A percentile compares a stretch with the other conserved stretches of the same genome.
These are phyloP conservation scores for Acropora tenuis DNA, from an alignment of 64 coral and sea anemone genomes.

Conservation along the genomic window DNA sequence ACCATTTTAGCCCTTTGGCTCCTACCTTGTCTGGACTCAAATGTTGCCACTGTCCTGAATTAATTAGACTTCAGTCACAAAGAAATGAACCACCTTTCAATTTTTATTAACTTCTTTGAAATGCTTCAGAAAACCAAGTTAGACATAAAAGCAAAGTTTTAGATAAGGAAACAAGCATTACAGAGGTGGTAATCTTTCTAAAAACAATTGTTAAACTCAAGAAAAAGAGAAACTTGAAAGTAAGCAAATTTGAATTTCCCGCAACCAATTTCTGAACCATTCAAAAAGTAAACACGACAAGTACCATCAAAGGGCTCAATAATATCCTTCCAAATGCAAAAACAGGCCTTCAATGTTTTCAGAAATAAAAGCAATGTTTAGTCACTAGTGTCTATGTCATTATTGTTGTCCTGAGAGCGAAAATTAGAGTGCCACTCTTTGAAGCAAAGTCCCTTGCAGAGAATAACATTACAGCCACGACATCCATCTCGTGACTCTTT, in stretches of 20 bases:
- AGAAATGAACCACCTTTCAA: neutral
- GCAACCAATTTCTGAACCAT: neutral
- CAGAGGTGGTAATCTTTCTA: neutral
- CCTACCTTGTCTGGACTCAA: neutral
- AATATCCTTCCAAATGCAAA: neutral
- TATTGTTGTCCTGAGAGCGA: neutral
- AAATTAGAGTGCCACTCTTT: neutral
- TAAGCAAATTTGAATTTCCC: neutral
- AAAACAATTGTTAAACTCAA: neutral
- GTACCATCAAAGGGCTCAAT: neutral
- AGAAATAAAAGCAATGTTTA: neutral
- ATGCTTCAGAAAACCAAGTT: neutral
- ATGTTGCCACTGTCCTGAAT: neutral
- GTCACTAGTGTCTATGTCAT: neutral
- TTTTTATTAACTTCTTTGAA: neutral
- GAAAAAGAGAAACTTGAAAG: neutral
- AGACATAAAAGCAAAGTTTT: neutral
- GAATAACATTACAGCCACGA: neutral
- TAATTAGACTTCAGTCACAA: neutral
- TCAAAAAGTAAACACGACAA: neutral
- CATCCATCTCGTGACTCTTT: neutral
- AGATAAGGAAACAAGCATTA: neutral
- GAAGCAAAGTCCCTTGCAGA: neutral
- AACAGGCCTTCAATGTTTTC: neutral
- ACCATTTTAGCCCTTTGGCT: neutral